phyloP scores from a whole-genome alignment of 2,797 vertebrate species.

The Trematomus bernacchii region DNA sequence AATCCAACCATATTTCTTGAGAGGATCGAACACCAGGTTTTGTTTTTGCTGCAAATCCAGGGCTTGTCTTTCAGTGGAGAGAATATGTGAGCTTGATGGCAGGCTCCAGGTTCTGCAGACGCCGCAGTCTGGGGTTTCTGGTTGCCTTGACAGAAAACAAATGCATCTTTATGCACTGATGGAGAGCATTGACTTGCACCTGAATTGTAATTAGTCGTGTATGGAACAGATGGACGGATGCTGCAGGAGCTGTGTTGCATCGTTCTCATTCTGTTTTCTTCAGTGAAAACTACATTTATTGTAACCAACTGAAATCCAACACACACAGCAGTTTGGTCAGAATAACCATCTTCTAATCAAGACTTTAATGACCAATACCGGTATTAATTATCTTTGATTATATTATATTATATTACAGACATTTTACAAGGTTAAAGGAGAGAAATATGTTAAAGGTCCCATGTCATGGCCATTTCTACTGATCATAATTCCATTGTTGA shows the following conservation, averaged over 20 bases:
- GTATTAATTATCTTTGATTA: no score
- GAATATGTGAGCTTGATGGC: background rate
- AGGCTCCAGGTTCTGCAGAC: background rate
- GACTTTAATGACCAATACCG: no score
- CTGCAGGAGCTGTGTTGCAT: background rate
- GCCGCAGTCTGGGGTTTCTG: background rate
- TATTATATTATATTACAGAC: no score
- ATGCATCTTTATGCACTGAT: background rate
- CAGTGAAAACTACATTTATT: background rate
- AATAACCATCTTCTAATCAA: background rate
- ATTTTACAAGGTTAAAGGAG: no score
- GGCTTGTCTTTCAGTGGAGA: background rate
- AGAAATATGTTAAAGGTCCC: no score
- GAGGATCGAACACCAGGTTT: no score
- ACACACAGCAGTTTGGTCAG: background rate
- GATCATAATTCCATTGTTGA: no score
- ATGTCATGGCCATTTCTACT: no score
- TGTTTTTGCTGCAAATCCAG: no score
- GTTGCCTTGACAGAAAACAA: slow-evolving; percentile 6
- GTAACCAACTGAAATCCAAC: background rate
- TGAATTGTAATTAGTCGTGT: background rate
- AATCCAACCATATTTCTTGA: background rate
- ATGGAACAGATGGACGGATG: background rate
- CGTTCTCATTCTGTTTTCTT: background rate
- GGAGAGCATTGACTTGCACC: background rate